A percentile compares a stretch with the other conserved stretches of the same genome.
These are phyloP conservation scores for Coenonympha glycerion DNA, from an alignment of 2,888 invertebrate species.

Conservation along the genomic window DNA sequence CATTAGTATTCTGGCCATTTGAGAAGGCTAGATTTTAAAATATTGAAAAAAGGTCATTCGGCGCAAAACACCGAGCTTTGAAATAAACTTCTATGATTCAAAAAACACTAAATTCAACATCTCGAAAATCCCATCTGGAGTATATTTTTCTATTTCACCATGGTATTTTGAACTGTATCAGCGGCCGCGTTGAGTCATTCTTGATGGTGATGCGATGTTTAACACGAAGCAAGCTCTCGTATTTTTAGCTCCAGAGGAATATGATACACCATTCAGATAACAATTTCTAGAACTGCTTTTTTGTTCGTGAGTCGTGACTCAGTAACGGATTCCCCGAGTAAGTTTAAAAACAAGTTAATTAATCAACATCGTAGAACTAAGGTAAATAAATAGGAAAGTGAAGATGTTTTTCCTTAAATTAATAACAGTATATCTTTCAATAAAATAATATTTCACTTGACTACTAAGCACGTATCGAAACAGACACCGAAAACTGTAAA, in stretches of 20 bases:
- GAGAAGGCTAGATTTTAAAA: no score
- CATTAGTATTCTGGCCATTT: no score
- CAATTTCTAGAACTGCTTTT: constrained; percentile 9
- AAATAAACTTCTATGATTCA: no score
- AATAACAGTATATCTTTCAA: no score
- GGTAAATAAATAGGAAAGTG: not conserved
- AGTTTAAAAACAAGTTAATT: constrained; percentile 3
- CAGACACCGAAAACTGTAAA: no score
- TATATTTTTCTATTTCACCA: constrained; percentile 7
- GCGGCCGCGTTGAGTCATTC: constrained; percentile 12
- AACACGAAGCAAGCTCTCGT: constrained; percentile 9
- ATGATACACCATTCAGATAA: constrained; percentile 10
- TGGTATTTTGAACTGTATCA: constrained; percentile 8
- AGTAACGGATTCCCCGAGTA: constrained; percentile 10
- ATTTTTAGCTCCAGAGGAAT: constrained; percentile 14
- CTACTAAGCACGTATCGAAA: no score
- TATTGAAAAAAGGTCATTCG: no score
- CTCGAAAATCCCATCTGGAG: constrained; percentile 1
- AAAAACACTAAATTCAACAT: not conserved
- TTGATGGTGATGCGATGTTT: constrained; percentile 8
- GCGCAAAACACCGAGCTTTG: no score
- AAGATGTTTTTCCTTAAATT: not conserved
- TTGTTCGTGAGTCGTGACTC: constrained; percentile 16
- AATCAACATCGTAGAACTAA: not conserved
- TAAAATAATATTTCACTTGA: no score